Percentiles rank a stretch among this genome's conserved stretches.
These are phyloP conservation scores for Eulimnadia texana DNA, from an alignment of 1,140 invertebrate species.

Conservation along the genomic window DNA sequence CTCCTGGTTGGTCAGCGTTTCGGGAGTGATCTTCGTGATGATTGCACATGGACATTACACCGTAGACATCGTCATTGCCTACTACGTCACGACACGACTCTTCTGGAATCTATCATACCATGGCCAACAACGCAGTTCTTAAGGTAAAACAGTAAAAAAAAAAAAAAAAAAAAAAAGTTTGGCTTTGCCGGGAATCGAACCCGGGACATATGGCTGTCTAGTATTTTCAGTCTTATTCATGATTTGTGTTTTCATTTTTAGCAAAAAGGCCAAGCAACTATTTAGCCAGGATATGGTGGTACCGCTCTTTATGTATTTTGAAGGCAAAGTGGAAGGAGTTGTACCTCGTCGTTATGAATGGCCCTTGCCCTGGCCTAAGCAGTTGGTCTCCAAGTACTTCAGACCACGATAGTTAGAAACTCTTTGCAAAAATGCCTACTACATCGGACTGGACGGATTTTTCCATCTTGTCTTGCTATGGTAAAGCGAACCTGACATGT, in stretches of 20 bases:
- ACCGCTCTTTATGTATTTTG: constrained; percentile 64
- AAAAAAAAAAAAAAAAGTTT: too few species aligned
- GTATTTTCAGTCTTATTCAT: too few species aligned
- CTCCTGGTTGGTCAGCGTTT: constrained; percentile 44
- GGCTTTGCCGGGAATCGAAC: too few species aligned
- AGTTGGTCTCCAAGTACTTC: constrained; percentile 45
- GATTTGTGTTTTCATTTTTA: constrained; percentile 27
- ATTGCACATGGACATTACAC: constrained; percentile 80
- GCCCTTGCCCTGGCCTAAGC: constrained; percentile 64
- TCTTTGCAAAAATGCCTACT: too few species aligned
- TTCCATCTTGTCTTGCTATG: too few species aligned
- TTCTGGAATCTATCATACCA: constrained; percentile 84
- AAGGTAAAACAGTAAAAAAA: too few species aligned
- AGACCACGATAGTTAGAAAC: constrained; percentile 43
- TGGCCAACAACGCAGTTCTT: constrained; percentile 51
- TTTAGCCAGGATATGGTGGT: constrained; percentile 70
- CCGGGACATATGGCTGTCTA: too few species aligned
- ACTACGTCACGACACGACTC: constrained; percentile 72
- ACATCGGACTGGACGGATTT: too few species aligned
- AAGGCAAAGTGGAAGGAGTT: constrained; percentile 60
- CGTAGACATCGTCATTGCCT: constrained; percentile 78
- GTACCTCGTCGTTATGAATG: constrained; percentile 69
- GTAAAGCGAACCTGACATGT: too few species aligned
- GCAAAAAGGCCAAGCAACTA: constrained; percentile 47
- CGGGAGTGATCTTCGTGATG: constrained; percentile 63